Evolutionary conservation across 2,113 vertebrate genomes (phyloP), one percentile per base, ranked within the genome.

Genomic region (Ranitomeya variabilis): DNA sequence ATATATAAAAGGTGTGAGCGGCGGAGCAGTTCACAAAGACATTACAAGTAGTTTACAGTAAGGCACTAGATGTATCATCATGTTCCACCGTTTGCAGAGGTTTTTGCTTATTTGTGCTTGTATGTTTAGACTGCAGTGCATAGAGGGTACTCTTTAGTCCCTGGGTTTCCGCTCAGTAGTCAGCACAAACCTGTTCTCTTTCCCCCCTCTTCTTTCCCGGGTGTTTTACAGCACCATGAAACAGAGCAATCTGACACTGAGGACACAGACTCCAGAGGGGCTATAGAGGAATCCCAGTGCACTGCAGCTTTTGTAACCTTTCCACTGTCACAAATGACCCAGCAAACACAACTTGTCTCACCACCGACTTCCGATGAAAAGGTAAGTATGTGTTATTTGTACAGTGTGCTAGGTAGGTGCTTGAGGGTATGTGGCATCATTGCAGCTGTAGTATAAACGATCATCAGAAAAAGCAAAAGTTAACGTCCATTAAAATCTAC

Each of bases 151-250:
- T 78, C 87, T 88, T 60, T 77, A 77, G 73, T 71, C 67, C 86
- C 80, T 26, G 54, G 80, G 80, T 84, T 83, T 88, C 87, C 77
- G 87, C 87, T 88, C 87, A 60, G 74, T 76, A 81, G 81, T 84
- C 23, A 57, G 87, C 71, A 77, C 80, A 83, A 88, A 88, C 71
- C 87, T 88, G 87, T 88, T 80, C 87, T 88, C 77, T 87, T 74
- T 88, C 69, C 87, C 73, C 77, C 62, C 71, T 88, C 81, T 83
- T 87, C 78, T 81, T 87, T 73, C 86, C 86, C 51, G 71, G 86
- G 78, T 59, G 51, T 80, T 77, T 84, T 69, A 14, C 87, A 88
- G 87, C 87, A 77, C 80, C 69, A 76, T 84, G 87, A 64, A 88
- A 84, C 80, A 77, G 80, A 73, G 60, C 87, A 84, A 83, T 45